Evolutionary conservation across 2,888 invertebrate species (phyloP), one percentile per base, ranked within the genome.

Genomic region (Pelosia muscerda): DNA sequence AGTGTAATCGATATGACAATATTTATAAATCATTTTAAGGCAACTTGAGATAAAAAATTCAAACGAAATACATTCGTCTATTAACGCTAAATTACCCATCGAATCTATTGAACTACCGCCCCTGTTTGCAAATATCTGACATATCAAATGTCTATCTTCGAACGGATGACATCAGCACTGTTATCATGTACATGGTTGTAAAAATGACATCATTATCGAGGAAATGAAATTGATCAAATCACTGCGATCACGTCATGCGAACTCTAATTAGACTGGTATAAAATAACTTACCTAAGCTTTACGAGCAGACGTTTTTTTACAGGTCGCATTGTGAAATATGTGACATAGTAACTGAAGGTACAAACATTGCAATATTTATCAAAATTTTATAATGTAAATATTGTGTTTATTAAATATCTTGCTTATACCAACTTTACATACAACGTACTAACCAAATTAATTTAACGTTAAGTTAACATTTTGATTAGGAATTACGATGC

Each of bases 1-100:
- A 89, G 87, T 90, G 88, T 87, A 88, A 91, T 89, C 87, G 86
- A 92, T 83, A 90, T 85, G 84, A 86, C 81, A 88, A 87, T 86
- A 86, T 83, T 82, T 86, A 89, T 88, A 86, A 90, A 88, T 88
- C 84, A 88, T 85, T 81, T 76, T 74, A 71, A 66, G 75, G 65
- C 73, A 73, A 80, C 76, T 77, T 71, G 73, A 74, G 63, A 72
- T 68, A 79, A 81, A 83, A 83, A 83, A 69, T 74, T 72, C 73
- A 79, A 77, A 81, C 77, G 73, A 72, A 80, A 77, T 72, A 76
- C 70, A 76, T 72, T 75, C 69, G 76, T 78, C 76, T 76, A 81
- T 83, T 79, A 81, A 79, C 64, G 74, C 75, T 68, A 74, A 78
- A 78, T 74, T 79, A 82, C 31, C 34, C 10, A 49, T 79, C 81